Evolutionary conservation across 2,888 invertebrate genomes (phyloP).

Genomic region (Bellardia pandia): DNA sequence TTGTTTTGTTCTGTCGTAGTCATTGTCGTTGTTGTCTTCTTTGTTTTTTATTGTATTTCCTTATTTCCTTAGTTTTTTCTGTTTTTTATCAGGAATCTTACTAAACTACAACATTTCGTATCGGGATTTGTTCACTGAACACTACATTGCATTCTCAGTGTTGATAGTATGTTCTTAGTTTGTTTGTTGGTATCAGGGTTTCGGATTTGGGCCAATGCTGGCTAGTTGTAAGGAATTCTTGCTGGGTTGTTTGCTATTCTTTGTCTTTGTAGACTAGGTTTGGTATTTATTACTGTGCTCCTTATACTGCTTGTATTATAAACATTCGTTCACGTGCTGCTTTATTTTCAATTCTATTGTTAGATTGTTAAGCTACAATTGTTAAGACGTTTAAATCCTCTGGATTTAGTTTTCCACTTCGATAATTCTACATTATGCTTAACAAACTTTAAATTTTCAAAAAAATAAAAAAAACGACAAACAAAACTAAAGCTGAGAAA

Average conservation of each 20-base stretch:
- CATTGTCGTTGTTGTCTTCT: background rate
- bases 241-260: background rate
- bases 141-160: background rate
- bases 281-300: conserved; percentile 18
- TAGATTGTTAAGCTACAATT: conserved; percentile 60
- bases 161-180: background rate
- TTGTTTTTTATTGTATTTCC: background rate
- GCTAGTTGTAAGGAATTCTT: background rate
- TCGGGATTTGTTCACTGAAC: conserved; percentile 63
- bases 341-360: conserved; percentile 23
- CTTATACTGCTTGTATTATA: background rate
- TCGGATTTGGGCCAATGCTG: conserved; percentile 2
- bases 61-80: background rate
- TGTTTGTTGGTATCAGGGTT: background rate
- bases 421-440: conserved; percentile 77
- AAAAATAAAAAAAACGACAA: background rate
- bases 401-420: conserved; percentile 79
- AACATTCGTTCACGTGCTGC: background rate
- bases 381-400: conserved; percentile 60
- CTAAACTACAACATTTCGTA: conserved; percentile 23
- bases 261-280: background rate
- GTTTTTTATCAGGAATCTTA: conserved; percentile 28
- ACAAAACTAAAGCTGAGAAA: background rate
- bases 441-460: conserved; percentile 48
- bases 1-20: conserved; percentile 3